These are phyloP conservation scores for Drosophila macrospina DNA, from an alignment of 2,888 invertebrate species.

Conservation along the genomic window DNA sequence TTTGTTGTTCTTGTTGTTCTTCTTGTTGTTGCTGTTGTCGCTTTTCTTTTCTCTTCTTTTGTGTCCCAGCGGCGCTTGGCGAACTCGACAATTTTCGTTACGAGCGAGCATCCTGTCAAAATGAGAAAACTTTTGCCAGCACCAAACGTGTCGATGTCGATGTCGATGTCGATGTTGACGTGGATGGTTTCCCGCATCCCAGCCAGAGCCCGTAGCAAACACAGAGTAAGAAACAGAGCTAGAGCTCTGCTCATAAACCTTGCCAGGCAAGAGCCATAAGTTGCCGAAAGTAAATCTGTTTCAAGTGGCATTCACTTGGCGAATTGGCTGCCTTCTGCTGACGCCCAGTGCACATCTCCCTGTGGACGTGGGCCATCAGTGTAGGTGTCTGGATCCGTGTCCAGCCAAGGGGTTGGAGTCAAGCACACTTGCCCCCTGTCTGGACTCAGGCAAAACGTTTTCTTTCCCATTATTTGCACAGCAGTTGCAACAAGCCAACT, in stretches of 20 bases:
- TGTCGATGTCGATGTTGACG: constrained; percentile 62
- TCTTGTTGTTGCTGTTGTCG: too few species aligned
- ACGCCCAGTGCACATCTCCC: constrained; percentile 32
- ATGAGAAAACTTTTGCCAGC: constrained; percentile 79
- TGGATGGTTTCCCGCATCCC: constrained; percentile 29
- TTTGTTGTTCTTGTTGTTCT: constrained; percentile 33
- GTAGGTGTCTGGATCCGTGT: constrained; percentile 37
- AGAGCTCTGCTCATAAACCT: constrained; percentile 49
- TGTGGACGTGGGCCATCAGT: constrained; percentile 34
- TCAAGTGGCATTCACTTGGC: constrained; percentile 69
- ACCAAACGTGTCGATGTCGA: constrained; percentile 66
- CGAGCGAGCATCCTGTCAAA: constrained; percentile 74
- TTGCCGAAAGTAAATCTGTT: constrained; percentile 80
- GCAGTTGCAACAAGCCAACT: constrained; percentile 71
- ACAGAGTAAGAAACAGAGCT: neutral
- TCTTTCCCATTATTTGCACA: constrained; percentile 79
- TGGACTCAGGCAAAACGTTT: constrained; percentile 45
- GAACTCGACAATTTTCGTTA: constrained; percentile 77
- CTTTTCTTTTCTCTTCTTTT: constrained; percentile 3
- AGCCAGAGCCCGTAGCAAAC: constrained; percentile 28
- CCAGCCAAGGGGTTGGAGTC: constrained; percentile 19
- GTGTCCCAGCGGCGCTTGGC: constrained; percentile 66
- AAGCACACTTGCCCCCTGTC: constrained; percentile 41
- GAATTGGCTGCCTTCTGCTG: constrained; percentile 64
- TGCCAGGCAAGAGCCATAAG: constrained; percentile 60